Evolutionary conservation across 1,140 invertebrate species (phyloP).

Genomic region (Pteromalus puparum): DNA sequence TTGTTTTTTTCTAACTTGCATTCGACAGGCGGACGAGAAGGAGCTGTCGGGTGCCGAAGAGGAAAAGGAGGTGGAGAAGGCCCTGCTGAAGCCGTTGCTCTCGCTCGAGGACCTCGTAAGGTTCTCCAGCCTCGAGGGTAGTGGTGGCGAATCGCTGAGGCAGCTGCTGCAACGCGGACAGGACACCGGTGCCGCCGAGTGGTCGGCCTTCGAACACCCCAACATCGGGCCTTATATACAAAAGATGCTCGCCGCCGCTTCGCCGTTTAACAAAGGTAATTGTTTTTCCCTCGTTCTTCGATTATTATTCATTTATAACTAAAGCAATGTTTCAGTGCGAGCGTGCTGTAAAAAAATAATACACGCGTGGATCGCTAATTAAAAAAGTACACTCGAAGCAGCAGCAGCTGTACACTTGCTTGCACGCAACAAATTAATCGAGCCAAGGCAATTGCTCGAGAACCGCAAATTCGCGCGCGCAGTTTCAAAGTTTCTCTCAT

Average conservation of each 20-base stretch:
- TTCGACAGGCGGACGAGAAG: slow-evolving; percentile 72
- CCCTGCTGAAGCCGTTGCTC: slow-evolving; percentile 76
- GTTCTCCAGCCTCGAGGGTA: slow-evolving; percentile 76
- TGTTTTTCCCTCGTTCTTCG: neutral
- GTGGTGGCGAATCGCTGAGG: slow-evolving; percentile 77
- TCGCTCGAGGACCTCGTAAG: slow-evolving; percentile 79
- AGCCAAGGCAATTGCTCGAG: neutral
- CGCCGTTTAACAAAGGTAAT: slow-evolving; percentile 70
- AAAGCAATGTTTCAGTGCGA: too few species aligned
- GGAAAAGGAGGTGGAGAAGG: slow-evolving; percentile 80
- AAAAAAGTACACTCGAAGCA: too few species aligned
- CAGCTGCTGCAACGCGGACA: slow-evolving; percentile 76
- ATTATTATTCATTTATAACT: too few species aligned
- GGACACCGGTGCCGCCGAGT: slow-evolving; percentile 72
- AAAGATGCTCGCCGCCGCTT: slow-evolving; percentile 72
- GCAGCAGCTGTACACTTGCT: neutral
- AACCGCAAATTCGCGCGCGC: neutral
- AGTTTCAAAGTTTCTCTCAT: neutral
- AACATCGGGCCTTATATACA: slow-evolving; percentile 79
- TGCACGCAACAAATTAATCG: slow-evolving; percentile 12
- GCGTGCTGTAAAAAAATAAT: too few species aligned
- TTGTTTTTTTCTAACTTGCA: slow-evolving; percentile 1
- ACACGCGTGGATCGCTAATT: too few species aligned
- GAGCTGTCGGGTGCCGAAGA: slow-evolving; percentile 81
- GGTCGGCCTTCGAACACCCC: slow-evolving; percentile 76